Conservation (phyloP, 2,113 vertebrate genomes). For the Prinia subflava region DNA sequence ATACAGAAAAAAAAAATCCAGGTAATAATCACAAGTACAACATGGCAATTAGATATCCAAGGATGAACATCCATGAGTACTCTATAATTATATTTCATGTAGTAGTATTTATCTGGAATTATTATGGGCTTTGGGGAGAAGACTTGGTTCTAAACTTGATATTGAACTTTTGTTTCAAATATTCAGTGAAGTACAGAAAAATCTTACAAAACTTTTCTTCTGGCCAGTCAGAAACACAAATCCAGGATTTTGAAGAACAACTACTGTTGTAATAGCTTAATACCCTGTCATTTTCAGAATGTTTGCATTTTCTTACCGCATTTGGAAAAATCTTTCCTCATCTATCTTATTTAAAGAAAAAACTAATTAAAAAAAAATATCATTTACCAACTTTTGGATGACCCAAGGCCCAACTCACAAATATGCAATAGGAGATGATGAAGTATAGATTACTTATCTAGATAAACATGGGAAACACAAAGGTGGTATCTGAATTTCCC, state of each 20-base stretch:
- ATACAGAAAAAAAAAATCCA: background rate
- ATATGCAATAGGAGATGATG: background rate
- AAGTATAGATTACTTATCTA: background rate
- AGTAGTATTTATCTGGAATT: background rate
- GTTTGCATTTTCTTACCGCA: background rate
- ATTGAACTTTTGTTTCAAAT: background rate
- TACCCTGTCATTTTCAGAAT: background rate
- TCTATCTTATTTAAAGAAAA: background rate
- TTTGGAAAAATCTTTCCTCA: background rate
- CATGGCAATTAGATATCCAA: background rate
- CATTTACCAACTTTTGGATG: background rate
- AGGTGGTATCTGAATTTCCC: background rate
- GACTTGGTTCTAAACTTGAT: background rate
- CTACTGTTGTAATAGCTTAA: background rate
- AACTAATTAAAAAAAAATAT: background rate
- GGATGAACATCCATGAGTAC: background rate
- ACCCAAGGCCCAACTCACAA: background rate
- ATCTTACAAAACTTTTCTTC: background rate
- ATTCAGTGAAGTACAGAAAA: background rate
- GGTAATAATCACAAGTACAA: background rate
- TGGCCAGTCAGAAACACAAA: background rate
- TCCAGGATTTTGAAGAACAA: background rate
- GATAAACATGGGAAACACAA: background rate
- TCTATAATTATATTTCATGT: background rate
- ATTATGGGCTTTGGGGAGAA: background rate